Base-by-base conservation (phyloP, 2,797 vertebrate genomes). In the Tenualosa ilisha region DNA sequence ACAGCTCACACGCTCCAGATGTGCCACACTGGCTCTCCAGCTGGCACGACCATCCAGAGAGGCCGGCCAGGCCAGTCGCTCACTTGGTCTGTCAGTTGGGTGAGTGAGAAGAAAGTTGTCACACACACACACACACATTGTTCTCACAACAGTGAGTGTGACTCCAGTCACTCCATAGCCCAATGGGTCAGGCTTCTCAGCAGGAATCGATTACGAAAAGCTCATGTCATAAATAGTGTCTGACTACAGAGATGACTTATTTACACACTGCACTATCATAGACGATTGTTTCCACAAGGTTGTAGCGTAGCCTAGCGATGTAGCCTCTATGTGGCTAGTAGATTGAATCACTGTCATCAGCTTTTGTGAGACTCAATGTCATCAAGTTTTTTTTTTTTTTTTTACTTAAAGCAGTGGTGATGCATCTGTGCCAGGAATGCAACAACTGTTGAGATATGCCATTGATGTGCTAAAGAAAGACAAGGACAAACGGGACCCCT, bases 1-100 rank as follows among this genome's bases (percentile, higher is more conserved):
- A 31, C 31, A 31, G 31, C 87, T 87, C 84, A 83, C 86, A 83
- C 84, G 89, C 37, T 63, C 88, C 89, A 91, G 89, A 89, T 90
- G 91, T 61, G 83, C 31, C 65, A 37, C 65, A 15, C 65, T 17
- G 26, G 31, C 15, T 17, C 37, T 46, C 72, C 72, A 79, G 72
- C 72, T 43, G 72, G 72, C 72, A 43, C 17, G 72, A 15, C 59
- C 59, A 24, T 24, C 59, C 59, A 63, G 59, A 63, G n/a, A 63
- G 1, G 22, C 56, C 22, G 20, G 17, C 31, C 26, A 46, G 24
- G 59, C n/a, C 24, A 20, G 61, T 24, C n/a, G 6, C n/a, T 65
- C 24, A 11, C 2, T n/a, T 8, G n/a, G n/a, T 22, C 13, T 11
- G 65, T 37, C 31, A n/a, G 63, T 1, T 12, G 24, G 9, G 65